These are phyloP conservation scores for Notamacropus eugenii DNA, from an alignment of 2,797 vertebrate species.

Conservation along the genomic window DNA sequence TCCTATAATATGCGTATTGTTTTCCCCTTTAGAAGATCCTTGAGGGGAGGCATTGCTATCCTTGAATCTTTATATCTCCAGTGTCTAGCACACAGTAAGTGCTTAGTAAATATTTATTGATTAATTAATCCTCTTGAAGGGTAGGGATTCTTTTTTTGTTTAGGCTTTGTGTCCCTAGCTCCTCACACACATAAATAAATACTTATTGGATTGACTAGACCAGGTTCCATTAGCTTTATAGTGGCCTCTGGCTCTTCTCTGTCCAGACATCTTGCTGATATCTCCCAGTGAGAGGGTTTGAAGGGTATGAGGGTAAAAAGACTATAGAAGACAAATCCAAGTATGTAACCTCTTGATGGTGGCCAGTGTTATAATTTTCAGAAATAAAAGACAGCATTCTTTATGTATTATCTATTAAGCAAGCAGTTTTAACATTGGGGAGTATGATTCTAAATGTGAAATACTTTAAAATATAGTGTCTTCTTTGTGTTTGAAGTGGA, in stretches of 20 bases:
- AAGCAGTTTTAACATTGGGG: not conserved
- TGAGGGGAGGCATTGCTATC: not conserved
- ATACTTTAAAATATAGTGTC: slow-evolving; percentile 61
- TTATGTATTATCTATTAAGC: not conserved
- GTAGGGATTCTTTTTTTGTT: not conserved
- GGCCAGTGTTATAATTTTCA: not conserved
- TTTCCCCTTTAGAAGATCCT: not conserved
- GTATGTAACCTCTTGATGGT: not conserved
- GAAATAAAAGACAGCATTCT: not conserved
- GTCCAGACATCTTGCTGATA: not conserved
- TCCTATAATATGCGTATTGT: not conserved
- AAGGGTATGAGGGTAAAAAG: not conserved
- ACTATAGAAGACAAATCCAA: not conserved
- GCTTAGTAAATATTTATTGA: not conserved
- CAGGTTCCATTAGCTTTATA: not conserved
- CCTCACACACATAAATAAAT: not conserved
- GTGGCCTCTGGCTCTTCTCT: not conserved
- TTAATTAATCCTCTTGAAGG: not conserved
- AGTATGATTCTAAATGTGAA: slow-evolving; percentile 52
- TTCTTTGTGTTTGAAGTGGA: slow-evolving; percentile 62
- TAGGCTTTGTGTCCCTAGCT: not conserved
- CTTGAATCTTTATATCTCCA: not conserved
- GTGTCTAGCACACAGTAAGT: not conserved
- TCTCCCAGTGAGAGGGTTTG: not conserved
- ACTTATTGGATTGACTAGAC: not conserved